Base-by-base conservation (phyloP, 2,888 invertebrate genomes). In the Seladonia tumulorum region DNA sequence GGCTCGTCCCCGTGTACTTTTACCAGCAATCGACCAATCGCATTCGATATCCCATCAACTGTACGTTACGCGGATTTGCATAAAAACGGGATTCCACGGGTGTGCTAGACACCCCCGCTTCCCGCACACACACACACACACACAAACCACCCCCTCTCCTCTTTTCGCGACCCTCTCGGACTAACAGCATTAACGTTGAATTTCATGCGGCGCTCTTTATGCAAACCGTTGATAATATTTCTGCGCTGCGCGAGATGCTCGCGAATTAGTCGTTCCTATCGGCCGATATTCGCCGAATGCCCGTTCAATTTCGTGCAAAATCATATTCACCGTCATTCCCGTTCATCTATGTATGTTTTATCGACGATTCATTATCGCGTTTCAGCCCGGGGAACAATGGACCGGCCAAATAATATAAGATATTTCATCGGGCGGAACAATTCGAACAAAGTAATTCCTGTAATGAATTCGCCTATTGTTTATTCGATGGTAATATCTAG, bases 131-230 rank as follows among this genome's bases (percentile, higher is more conserved):
- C 60, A 14, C 25, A 3, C 63, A 18, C n/a, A 57, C 57, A 5
- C 35, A 35, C 35, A 35, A 35, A 35, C 35, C 35, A 35, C 35
- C 35, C 35, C 35, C 35, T 35, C 8, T 7, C 12, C 63, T 2
- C 63, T 29, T 16, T 29, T 8, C 29, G 63, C 63, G 29, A 5
- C 29, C 29, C 63, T 63, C 8, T 70, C 42, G 22, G 22, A 29
- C 47, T 82, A 53, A n/a, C 83, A 60, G 83, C 57, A 76, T 83
- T 82, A 82, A 77, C 83, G 73, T 82, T 83, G 76, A 82, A 83
- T 77, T 60, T 83, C 73, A 18, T 25, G 57, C 35, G 57, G 53
- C 22, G 18, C 53, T 60, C 29, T 83, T 70, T 68, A 49, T 29
- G 66, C 72, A 68, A 76, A 60, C 45, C 66, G 39, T 73, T 25